These are phyloP conservation scores for Tachina grossa DNA, from an alignment of 2,888 invertebrate species.

Conservation along the genomic window DNA sequence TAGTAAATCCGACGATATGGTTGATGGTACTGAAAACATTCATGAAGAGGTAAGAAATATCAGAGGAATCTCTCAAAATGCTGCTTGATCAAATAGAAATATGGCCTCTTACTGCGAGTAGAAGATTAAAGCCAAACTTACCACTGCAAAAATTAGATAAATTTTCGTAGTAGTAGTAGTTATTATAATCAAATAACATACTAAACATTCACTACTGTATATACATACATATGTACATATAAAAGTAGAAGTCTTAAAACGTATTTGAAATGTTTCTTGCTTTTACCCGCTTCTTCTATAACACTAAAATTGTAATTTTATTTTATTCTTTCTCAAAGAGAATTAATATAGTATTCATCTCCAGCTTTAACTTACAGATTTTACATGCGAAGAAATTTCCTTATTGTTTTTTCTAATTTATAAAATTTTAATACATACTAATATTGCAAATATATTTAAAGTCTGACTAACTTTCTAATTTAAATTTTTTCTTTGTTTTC, in stretches of 20 bases:
- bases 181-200: neutral
- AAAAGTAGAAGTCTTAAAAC: too few species aligned
- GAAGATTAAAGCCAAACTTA: neutral
- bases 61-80: neutral
- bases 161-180: neutral
- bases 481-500: conserved; percentile 32
- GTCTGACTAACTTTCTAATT: neutral
- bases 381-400: neutral
- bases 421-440: neutral
- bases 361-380: neutral
- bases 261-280: neutral
- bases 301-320: neutral
- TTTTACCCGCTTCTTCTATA: neutral
- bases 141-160: neutral
- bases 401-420: neutral
- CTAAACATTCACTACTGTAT: neutral
- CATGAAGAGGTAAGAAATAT: conserved; percentile 67
- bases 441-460: too few species aligned
- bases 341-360: neutral
- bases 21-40: conserved; percentile 73
- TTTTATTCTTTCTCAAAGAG: neutral
- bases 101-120: conserved; percentile 7
- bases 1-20: conserved; percentile 79
- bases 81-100: neutral
- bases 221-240: too few species aligned